These are phyloP conservation scores for Rhincodon typus DNA, from an alignment of 2,797 vertebrate species.

Conservation along the genomic window DNA sequence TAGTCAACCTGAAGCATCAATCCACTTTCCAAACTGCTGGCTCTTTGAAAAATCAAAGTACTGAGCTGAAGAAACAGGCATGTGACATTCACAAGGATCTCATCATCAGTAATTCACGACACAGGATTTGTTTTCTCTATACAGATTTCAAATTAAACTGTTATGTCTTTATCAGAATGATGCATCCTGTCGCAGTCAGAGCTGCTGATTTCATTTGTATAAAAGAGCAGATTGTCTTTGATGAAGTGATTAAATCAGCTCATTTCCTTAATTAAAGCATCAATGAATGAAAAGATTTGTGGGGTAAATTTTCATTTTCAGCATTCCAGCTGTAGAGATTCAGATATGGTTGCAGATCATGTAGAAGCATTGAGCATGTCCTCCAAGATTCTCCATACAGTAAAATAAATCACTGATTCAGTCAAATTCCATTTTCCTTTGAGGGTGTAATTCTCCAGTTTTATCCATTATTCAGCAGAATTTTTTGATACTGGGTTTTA, in stretches of 20 bases:
- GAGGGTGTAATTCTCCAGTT: background rate
- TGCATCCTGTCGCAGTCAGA: too few relatives aligned
- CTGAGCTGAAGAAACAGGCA: background rate
- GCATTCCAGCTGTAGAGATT: background rate
- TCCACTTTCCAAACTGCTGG: background rate
- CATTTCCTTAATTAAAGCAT: background rate
- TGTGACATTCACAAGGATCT: conserved; percentile 5
- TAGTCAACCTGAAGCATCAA: background rate
- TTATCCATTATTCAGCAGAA: background rate
- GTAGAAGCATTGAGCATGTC: background rate
- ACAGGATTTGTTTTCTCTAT: background rate
- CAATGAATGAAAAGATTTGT: too few relatives aligned
- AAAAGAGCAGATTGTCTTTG: background rate
- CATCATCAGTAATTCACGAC: background rate
- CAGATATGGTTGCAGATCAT: background rate
- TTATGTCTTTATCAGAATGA: conserved; percentile 9
- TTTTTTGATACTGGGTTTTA: background rate
- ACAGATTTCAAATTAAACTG: background rate
- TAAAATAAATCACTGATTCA: background rate
- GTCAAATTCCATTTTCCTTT: background rate
- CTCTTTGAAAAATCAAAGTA: background rate
- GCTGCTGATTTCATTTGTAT: background rate
- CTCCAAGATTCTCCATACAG: background rate
- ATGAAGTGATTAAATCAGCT: background rate
- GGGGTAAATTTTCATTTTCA: background rate